Evolutionary conservation across 2,113 vertebrate genomes (phyloP).

Genomic region (Oncorhynchus tshawytscha): DNA sequence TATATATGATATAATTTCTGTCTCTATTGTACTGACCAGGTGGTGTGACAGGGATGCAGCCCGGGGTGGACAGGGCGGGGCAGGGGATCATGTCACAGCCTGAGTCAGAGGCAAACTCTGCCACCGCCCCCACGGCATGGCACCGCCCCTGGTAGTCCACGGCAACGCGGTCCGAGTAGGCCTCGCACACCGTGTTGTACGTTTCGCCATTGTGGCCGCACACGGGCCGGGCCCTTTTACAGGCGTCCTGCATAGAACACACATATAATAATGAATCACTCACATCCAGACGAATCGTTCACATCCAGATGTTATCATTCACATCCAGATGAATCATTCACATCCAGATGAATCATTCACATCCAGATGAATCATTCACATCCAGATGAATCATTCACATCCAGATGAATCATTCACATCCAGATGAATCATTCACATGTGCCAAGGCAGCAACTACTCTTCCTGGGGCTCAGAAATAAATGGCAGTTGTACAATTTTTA

Average conservation of each 20-base stretch:
- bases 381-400: too few relatives aligned
- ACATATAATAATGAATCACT: neutral
- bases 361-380: too few relatives aligned
- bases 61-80: conserved; percentile 68
- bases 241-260: conserved; percentile 66
- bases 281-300: neutral
- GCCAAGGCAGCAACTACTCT: too few relatives aligned
- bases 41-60: conserved; percentile 83
- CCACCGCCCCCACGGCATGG: conserved; percentile 82
- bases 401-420: too few relatives aligned
- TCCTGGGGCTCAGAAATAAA: too few relatives aligned
- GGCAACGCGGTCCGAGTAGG: conserved; percentile 85
- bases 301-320: too few relatives aligned
- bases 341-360: too few relatives aligned
- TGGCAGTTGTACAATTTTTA: too few relatives aligned
- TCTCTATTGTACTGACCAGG: conserved; percentile 74
- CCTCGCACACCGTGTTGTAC: conserved; percentile 85
- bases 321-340: too few relatives aligned
- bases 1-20: too few relatives aligned
- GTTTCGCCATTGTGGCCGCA: conserved; percentile 92
- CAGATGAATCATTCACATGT: too few relatives aligned
- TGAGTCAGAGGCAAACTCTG: conserved; percentile 65
- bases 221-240: conserved; percentile 73
- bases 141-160: conserved; percentile 86
- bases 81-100: conserved; percentile 85